phyloP scores from a whole-genome alignment of 2,113 vertebrate species.

The Candoia aspera region DNA sequence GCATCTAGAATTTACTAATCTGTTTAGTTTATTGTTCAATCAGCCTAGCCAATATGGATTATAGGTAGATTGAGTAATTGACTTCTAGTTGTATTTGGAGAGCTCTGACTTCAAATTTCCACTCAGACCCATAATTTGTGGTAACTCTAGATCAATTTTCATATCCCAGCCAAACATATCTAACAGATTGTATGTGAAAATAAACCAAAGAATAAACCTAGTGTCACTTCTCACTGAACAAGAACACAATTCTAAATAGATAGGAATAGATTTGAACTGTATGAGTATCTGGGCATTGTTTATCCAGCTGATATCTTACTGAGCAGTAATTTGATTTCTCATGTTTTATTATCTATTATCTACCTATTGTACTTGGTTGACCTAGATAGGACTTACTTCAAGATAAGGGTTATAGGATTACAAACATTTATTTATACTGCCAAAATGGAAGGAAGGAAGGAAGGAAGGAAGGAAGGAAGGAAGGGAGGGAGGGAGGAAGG shows the following conservation, averaged over 20 bases:
- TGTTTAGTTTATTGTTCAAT: background rate
- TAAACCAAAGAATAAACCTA: background rate
- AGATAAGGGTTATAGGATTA: background rate
- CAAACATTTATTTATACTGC: background rate
- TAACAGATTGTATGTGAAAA: background rate
- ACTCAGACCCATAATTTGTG: background rate
- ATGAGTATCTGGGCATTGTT: background rate
- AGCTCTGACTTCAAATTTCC: background rate
- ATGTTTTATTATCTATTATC: background rate
- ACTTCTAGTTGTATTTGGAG: background rate
- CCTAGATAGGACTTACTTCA: background rate
- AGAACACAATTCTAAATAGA: background rate
- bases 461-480: no score
- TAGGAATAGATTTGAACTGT: background rate
- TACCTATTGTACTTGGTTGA: background rate
- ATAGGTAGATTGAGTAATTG: background rate
- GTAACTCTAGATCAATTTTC: background rate
- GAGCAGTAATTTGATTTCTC: background rate
- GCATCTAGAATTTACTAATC: background rate
- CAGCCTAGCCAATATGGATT: background rate
- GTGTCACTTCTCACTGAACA: background rate
- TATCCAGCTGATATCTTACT: background rate
- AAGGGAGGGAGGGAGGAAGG: no score
- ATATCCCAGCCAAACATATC: background rate
- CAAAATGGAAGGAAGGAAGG: background rate